Percentiles rank a stretch among this genome's conserved stretches.
Evolutionary conservation across 2,888 invertebrate genomes (phyloP).

Genomic region (Chymomyza caudatula): DNA sequence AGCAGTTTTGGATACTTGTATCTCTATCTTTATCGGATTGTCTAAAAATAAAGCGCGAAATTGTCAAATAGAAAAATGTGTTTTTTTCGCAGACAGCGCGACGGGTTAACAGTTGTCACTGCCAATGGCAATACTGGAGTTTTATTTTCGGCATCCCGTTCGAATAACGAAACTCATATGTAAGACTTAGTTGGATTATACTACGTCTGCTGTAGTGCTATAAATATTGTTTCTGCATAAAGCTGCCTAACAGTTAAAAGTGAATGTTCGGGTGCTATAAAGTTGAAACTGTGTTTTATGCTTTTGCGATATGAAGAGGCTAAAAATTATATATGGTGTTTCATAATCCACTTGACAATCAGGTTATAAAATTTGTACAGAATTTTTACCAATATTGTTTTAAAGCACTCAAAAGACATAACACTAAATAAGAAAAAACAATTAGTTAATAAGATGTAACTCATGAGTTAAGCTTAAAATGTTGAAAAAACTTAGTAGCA

Average conservation of each 20-base stretch:
- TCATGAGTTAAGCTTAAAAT: no score
- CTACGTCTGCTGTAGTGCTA: neutral
- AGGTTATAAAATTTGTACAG: no score
- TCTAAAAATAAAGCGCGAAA: conserved; percentile 40
- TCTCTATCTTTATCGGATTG: conserved; percentile 2
- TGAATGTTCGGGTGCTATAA: neutral
- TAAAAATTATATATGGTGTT: no score
- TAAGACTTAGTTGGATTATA: neutral
- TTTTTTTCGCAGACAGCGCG: conserved; percentile 29
- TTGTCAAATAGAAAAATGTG: conserved; percentile 20
- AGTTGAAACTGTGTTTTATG: no score
- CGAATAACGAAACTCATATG: neutral
- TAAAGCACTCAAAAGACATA: no score
- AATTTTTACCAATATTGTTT: no score
- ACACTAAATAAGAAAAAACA: no score
- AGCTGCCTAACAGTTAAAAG: neutral
- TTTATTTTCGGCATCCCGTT: neutral
- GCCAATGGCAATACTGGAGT: neutral
- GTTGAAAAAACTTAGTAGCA: no score
- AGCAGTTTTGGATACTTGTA: neutral
- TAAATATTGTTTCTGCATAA: neutral
- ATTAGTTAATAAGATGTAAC: no score
- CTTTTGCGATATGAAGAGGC: no score
- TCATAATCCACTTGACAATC: no score
- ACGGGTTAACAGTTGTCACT: conserved; percentile 34